phyloP scores from a whole-genome alignment of 1,140 invertebrate genomes.

The Sweltsa coloradensis region DNA sequence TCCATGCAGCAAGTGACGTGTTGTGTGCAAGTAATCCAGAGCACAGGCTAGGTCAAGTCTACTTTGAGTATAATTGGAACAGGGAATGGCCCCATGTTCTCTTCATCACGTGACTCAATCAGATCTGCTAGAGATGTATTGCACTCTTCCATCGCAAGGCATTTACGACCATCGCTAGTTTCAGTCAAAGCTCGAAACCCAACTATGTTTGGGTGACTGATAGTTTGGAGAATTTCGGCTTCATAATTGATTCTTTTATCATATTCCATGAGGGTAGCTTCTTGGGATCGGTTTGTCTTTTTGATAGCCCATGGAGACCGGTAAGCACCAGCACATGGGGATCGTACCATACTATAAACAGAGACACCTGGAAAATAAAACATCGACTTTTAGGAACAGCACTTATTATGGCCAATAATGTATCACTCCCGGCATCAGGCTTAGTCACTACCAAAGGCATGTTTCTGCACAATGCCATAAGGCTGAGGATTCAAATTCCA shows the following conservation, averaged over 20 bases:
- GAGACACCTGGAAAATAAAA: conserved; percentile 46
- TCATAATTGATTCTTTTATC: conserved; percentile 49
- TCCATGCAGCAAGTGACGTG: conserved; percentile 58
- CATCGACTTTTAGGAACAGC: too few relatives aligned
- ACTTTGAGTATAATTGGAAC: conserved; percentile 49
- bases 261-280: conserved; percentile 24
- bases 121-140: conserved; percentile 38
- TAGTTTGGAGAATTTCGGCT: conserved; percentile 50
- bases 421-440: too few relatives aligned
- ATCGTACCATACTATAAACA: conserved; percentile 61
- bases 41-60: conserved; percentile 49
- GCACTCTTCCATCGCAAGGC: conserved; percentile 39
- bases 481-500: too few relatives aligned
- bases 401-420: too few relatives aligned
- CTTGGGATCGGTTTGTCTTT: conserved; percentile 39
- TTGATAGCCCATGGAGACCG: conserved; percentile 76
- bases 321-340: conserved; percentile 45
- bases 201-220: conserved; percentile 74
- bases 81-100: conserved; percentile 41
- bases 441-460: too few relatives aligned
- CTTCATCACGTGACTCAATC: conserved; percentile 54
- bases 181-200: conserved; percentile 61
- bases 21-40: conserved; percentile 64
- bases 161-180: conserved; percentile 34
- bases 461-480: too few relatives aligned